A percentile compares a stretch with the other conserved stretches of the same genome.
Evolutionary conservation across 2,113 vertebrate species (phyloP).

Genomic region (Colistium nudipinnis): DNA sequence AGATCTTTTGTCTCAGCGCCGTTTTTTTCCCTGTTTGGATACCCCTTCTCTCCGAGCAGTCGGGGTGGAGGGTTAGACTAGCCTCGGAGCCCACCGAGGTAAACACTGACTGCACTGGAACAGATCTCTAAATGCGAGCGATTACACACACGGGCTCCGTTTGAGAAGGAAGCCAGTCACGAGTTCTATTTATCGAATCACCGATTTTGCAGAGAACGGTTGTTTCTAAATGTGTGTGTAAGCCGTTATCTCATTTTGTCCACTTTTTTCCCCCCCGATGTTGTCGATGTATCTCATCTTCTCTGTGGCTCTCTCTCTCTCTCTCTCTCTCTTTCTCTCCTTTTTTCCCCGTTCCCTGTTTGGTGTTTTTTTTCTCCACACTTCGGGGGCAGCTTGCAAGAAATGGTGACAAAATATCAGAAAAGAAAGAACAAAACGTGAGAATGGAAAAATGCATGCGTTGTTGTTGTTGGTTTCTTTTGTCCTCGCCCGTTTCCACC

Average conservation of each 20-base stretch:
- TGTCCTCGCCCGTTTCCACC: conserved; percentile 34
- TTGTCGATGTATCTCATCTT: conserved; percentile 27
- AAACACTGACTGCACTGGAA: conserved; percentile 61
- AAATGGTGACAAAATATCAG: conserved; percentile 99
- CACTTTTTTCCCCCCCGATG: conserved; percentile 28
- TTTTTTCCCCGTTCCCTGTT: neutral
- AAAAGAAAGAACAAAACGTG: conserved; percentile 99
- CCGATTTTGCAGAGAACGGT: conserved; percentile 33
- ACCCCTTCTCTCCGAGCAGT: conserved; percentile 52
- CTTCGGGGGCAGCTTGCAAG: conserved; percentile 91
- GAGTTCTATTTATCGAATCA: conserved; percentile 33
- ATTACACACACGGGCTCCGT: conserved; percentile 33
- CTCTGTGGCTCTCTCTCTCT: conserved; percentile 52
- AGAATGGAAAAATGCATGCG: conserved; percentile 78
- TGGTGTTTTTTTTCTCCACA: conserved; percentile 42
- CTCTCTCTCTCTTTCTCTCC: conserved; percentile 20
- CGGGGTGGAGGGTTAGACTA: conserved; percentile 56
- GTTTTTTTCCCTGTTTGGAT: conserved; percentile 61
- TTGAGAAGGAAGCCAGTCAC: conserved; percentile 30
- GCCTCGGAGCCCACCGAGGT: conserved; percentile 58
- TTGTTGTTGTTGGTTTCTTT: conserved; percentile 40
- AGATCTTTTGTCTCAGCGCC: conserved; percentile 53
- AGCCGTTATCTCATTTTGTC: conserved; percentile 35
- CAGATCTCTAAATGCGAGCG: conserved; percentile 43
- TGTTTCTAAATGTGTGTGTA: neutral